A percentile compares a stretch with the other conserved stretches of the same genome.
These are phyloP conservation scores for Periophthalmodon schlosseri DNA, from an alignment of 2,113 vertebrate genomes.

Conservation along the genomic window DNA sequence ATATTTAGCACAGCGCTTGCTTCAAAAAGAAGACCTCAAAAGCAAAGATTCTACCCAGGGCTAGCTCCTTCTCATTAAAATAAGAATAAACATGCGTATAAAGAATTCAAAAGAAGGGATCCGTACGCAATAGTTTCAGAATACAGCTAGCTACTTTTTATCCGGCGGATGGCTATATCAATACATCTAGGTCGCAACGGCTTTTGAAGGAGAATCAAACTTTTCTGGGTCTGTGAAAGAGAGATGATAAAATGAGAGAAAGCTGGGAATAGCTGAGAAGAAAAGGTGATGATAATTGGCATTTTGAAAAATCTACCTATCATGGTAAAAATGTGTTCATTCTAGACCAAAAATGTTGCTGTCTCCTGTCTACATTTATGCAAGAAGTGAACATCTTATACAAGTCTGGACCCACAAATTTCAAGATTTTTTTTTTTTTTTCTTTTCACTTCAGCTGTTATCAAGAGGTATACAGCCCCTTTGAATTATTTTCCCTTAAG, in stretches of 20 bases:
- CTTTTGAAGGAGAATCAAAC: not conserved
- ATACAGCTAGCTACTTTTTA: not conserved
- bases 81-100: slow-evolving; percentile 8
- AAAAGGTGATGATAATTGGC: not conserved
- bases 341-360: not conserved
- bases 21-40: slow-evolving; percentile 44
- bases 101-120: slow-evolving; percentile 8
- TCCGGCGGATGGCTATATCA: not conserved
- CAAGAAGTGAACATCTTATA: no score
- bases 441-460: not conserved
- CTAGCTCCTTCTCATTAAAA: slow-evolving; percentile 30
- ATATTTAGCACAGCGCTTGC: slow-evolving; percentile 51
- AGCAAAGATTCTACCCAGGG: slow-evolving; percentile 26
- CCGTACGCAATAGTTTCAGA: not conserved
- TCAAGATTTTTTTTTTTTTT: no score
- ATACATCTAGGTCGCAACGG: not conserved
- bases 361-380: no score
- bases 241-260: not conserved
- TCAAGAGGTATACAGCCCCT: not conserved
- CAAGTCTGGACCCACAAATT: no score
- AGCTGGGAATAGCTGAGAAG: not conserved
- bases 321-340: not conserved
- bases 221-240: not conserved
- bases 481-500: not conserved
- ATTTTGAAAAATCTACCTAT: no score